Base-by-base conservation (phyloP, 2,888 invertebrate genomes). In the Empis stercorea region DNA sequence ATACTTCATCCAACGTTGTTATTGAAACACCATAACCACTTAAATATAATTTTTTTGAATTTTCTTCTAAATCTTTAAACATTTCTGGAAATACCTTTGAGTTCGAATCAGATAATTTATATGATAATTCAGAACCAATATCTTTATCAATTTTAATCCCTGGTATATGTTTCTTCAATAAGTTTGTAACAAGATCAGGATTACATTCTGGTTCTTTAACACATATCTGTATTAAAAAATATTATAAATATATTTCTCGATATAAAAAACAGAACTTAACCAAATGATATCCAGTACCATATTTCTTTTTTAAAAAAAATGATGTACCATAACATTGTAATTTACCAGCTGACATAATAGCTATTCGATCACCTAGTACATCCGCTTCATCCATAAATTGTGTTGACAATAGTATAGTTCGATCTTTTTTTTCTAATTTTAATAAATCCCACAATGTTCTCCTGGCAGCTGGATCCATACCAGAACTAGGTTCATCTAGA, bases 381-480 rank as follows among this genome's bases (percentile, higher is more conserved):
- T 88, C 89, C 1, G 89, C 88, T 65, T 89, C 87, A 57, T 87
- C 85, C 82, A 88, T 87, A 61, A 85, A 87, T 64, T 89, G 85
- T 0, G 86, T 85, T 0, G 87, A 84, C 45, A 89, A 68, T 40
- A 91, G 73, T 63, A 91, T 80, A 1, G 87, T 83, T 13, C 87
- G 75, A 38, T 79, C 81, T 55, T 71, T 71, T 58, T 85, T 81
- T 55, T 84, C 78, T 55, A 71, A 71, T 62, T 82, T 79, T 49
- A 92, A 67, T 14, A 91, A 70, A 52, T 84, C 81, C 87, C 89
- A 89, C 1, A 89, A 73, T 6, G 80, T 79, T 45, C 85, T 71
- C 44, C 87, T 71, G 1, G 87, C 81, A 17, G 81, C 77, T 0
- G 86, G 84, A 64, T 88, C 88, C 75, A 64, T 49, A 5, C 44